phyloP scores from a whole-genome alignment of 2,797 vertebrate species.

The Myripristis jacobus region DNA sequence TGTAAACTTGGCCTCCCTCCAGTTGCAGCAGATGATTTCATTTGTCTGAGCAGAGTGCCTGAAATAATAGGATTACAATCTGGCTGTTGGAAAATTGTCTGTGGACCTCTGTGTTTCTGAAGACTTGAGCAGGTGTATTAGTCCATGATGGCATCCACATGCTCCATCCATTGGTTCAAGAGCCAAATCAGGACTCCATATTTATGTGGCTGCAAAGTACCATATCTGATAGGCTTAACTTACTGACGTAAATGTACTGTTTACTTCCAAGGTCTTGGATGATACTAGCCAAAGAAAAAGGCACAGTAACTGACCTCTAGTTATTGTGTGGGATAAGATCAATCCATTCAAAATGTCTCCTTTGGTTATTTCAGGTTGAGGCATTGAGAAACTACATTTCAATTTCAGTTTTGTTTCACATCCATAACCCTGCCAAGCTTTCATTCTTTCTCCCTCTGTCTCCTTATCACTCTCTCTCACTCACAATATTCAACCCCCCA shows the following conservation, averaged over 20 bases:
- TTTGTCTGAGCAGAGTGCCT: slow-evolving; percentile 79
- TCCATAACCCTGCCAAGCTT: neutral
- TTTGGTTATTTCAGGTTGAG: neutral
- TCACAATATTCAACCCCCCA: neutral
- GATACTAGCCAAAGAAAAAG: neutral
- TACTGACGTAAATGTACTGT: slow-evolving; percentile 13
- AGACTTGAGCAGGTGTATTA: slow-evolving; percentile 66
- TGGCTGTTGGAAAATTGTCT: slow-evolving; percentile 74
- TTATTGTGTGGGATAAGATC: neutral
- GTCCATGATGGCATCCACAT: slow-evolving; percentile 42
- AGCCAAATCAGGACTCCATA: neutral
- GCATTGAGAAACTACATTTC: neutral
- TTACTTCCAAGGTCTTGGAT: neutral
- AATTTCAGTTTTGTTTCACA: neutral
- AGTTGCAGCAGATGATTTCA: slow-evolving; percentile 80
- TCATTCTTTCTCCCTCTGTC: neutral
- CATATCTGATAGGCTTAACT: slow-evolving; percentile 4
- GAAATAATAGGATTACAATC: slow-evolving; percentile 81
- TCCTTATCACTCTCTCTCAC: slow-evolving; percentile 15
- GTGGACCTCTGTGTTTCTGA: slow-evolving; percentile 64
- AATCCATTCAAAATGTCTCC: too few species aligned
- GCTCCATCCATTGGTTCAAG: slow-evolving; percentile 21
- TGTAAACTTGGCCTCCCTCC: slow-evolving; percentile 80
- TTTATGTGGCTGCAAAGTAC: slow-evolving; percentile 32
- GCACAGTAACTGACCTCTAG: slow-evolving; percentile 1